Conservation (phyloP, 2,888 invertebrate species). For the Tigriopus californicus region DNA sequence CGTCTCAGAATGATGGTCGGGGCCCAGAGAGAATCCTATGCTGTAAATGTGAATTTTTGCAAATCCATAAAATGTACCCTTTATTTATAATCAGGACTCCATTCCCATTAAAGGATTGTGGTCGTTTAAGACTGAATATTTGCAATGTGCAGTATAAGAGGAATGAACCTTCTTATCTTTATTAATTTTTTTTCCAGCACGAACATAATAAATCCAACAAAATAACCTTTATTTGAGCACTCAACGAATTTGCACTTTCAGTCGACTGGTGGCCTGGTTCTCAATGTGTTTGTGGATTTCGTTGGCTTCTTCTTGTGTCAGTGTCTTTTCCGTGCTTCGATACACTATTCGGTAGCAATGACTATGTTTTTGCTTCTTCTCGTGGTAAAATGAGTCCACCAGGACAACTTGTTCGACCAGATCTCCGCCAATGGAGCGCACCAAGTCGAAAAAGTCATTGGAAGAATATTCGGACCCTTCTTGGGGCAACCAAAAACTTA, state of each 20-base stretch:
- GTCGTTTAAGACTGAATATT: no score
- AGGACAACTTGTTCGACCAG: constrained; percentile 76
- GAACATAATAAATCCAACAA: no score
- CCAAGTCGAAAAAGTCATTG: constrained; percentile 82
- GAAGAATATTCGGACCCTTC: constrained; percentile 38
- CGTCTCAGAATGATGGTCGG: no score
- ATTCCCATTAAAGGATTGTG: no score
- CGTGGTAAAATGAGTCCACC: constrained; percentile 66
- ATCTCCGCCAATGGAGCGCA: constrained; percentile 69
- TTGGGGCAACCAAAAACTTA: constrained; percentile 87
- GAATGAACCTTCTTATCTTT: no score
- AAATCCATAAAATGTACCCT: no score
- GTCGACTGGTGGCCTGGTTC: constrained; percentile 31
- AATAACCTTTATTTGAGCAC: no score
- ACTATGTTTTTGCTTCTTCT: constrained; percentile 59
- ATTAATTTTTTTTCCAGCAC: no score
- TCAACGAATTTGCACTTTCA: constrained; percentile 33
- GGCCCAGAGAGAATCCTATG: no score
- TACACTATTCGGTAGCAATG: constrained; percentile 83
- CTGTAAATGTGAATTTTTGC: no score
- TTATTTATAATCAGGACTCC: no score
- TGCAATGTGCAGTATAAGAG: no score
- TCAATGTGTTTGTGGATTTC: constrained; percentile 57
- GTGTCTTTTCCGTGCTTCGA: constrained; percentile 70
- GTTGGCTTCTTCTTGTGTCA: constrained; percentile 73